A percentile compares a stretch with the other conserved stretches of the same genome.
phyloP scores from a whole-genome alignment of 2,888 invertebrate species.

The Agrotis puta region DNA sequence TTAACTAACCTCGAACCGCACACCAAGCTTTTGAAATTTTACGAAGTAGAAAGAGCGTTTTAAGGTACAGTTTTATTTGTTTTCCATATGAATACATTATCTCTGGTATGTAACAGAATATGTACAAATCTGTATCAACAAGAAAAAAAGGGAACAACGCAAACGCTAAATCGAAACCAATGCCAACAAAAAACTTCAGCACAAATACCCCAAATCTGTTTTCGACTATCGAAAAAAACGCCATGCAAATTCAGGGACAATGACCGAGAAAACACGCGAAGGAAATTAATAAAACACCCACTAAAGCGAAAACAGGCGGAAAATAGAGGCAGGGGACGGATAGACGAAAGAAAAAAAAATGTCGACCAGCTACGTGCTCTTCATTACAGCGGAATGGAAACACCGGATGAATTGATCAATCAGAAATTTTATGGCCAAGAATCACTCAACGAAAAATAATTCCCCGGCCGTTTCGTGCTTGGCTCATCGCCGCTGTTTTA shows the following conservation, averaged over 20 bases:
- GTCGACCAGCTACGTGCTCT: slow-evolving; percentile 86
- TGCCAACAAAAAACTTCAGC: slow-evolving; percentile 31
- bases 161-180: slow-evolving; percentile 28
- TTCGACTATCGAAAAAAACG: slow-evolving; percentile 76
- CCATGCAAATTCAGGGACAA: slow-evolving; percentile 67
- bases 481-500: slow-evolving; percentile 90
- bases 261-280: slow-evolving; percentile 73
- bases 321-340: slow-evolving; percentile 82
- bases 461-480: slow-evolving; percentile 85
- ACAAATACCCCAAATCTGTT: slow-evolving; percentile 77
- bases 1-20: background rate
- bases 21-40: background rate
- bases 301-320: slow-evolving; percentile 89
- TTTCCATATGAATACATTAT: background rate
- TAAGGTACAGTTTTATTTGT: background rate
- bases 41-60: background rate
- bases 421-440: slow-evolving; percentile 90
- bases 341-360: slow-evolving; percentile 75
- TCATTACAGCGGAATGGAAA: slow-evolving; percentile 88
- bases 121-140: background rate
- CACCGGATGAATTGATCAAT: slow-evolving; percentile 91
- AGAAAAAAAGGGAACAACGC: background rate
- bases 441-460: slow-evolving; percentile 91
- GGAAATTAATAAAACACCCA: slow-evolving; percentile 89
- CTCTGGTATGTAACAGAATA: background rate